Base-by-base conservation (phyloP, 2,113 vertebrate genomes). In the Macquaria ambigua region DNA sequence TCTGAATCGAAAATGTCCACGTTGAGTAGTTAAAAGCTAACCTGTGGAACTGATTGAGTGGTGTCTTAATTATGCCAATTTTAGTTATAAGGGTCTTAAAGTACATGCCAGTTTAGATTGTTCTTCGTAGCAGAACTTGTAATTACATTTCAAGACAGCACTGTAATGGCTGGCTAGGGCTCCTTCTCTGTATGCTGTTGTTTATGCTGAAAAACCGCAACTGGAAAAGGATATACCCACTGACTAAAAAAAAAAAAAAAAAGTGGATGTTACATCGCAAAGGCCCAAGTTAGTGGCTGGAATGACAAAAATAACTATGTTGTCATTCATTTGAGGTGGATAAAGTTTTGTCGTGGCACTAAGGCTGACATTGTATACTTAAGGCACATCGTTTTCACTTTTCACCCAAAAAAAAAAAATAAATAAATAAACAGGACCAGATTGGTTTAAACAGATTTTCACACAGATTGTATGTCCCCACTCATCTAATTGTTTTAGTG, bases 291-390 rank as follows among this genome's bases (percentile, higher is more conserved):
- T 82, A 87, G 85, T 75, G 82, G 87, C 88, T 48, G 75, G 87
- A 89, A 84, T 14, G 88, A 85, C 78, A 89, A 84, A 93, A 93
- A 93, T 93, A 93, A 92, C 90, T 89, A 84, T 88, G 56, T 76
- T 84, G 88, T 87, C 81, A 86, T 84, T 81, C 63, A 85, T 86
- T 85, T 74, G 66, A 77, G 75, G 79, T 83, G 74, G 69, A 85
- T 77, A 68, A 55, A 87, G 61, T 71, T 80, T 87, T 80, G 31
- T 75, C 61, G 34, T 69, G 48, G 61, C 62, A 78, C 31, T 12
- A 4, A 41, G 23, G n/a, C 74, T 5, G 41, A 46, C 28, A 15
- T 53, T 34, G 48, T 28, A 41, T 39, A 70, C 25, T 55, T 23
- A 61, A 37, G 31, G 39, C 16, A 31, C 28, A 43, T n/a, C 25